A percentile compares a stretch with the other conserved stretches of the same genome.
These are phyloP conservation scores for Rhynchomys soricoides DNA, from an alignment of 2,113 vertebrate species.

Conservation along the genomic window DNA sequence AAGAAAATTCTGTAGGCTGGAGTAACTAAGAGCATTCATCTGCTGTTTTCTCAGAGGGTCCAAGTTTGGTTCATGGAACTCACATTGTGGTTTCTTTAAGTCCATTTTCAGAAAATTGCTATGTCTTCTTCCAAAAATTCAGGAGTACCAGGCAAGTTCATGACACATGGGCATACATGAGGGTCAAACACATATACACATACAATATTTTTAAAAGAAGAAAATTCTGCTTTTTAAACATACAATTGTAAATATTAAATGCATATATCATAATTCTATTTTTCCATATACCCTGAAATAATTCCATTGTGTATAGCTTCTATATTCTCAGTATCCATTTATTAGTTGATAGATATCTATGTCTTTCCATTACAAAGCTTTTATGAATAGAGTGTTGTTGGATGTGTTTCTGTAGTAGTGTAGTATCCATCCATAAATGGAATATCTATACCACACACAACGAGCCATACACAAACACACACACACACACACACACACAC, in stretches of 20 bases:
- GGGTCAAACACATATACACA: neutral
- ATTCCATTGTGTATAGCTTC: neutral
- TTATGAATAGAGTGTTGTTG: neutral
- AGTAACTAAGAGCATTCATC: neutral
- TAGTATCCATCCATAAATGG: neutral
- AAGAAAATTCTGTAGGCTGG: neutral
- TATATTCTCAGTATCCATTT: neutral
- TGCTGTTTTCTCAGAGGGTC: neutral
- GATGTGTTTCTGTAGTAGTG: neutral
- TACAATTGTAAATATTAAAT: neutral
- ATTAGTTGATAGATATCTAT: neutral
- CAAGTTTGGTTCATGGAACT: neutral
- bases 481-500: neutral
- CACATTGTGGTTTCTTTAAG: neutral
- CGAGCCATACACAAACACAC: neutral
- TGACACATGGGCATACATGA: neutral
- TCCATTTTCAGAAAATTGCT: neutral
- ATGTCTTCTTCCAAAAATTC: neutral
- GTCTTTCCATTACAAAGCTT: neutral
- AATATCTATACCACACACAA: neutral
- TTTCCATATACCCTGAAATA: too few species aligned
- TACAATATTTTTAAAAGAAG: neutral
- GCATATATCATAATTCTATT: neutral
- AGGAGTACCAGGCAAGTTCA: neutral
- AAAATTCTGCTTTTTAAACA: neutral